Conservation (phyloP, 2,888 invertebrate genomes). For the Petrophora chlorosata region DNA sequence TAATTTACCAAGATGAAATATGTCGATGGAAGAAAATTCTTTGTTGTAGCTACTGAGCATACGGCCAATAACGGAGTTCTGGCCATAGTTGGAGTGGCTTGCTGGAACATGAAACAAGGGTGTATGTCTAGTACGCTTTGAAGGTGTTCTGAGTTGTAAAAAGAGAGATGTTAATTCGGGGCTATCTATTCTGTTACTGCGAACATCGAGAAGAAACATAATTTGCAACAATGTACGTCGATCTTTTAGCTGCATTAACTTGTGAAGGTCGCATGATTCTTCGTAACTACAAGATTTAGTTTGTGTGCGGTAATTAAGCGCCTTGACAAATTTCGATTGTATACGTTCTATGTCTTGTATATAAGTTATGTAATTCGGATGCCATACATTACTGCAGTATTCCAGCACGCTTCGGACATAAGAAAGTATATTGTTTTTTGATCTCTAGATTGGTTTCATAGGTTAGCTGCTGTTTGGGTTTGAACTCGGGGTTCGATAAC, state of each 20-base stretch:
- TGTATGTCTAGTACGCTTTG: neutral
- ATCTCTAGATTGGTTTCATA: too few species aligned
- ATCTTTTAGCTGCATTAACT: neutral
- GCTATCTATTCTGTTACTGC: neutral
- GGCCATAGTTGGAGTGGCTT: neutral
- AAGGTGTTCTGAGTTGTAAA: neutral
- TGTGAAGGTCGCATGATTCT: neutral
- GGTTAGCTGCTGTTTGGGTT: too few species aligned
- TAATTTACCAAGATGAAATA: too few species aligned
- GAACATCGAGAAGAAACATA: neutral
- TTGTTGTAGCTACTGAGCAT: too few species aligned
- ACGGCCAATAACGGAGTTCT: too few species aligned
- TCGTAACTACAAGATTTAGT: neutral
- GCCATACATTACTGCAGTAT: neutral
- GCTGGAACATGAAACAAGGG: neutral
- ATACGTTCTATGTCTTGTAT: neutral
- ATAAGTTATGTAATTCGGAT: neutral
- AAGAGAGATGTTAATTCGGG: neutral
- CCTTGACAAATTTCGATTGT: constrained; percentile 1
- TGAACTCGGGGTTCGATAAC: too few species aligned
- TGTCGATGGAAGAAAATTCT: too few species aligned
- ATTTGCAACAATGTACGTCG: neutral
- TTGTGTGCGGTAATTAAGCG: neutral
- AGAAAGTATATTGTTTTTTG: too few species aligned
- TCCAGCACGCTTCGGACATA: neutral